Conservation (phyloP, 2,797 vertebrate species). For the Melanogrammus aeglefinus region DNA sequence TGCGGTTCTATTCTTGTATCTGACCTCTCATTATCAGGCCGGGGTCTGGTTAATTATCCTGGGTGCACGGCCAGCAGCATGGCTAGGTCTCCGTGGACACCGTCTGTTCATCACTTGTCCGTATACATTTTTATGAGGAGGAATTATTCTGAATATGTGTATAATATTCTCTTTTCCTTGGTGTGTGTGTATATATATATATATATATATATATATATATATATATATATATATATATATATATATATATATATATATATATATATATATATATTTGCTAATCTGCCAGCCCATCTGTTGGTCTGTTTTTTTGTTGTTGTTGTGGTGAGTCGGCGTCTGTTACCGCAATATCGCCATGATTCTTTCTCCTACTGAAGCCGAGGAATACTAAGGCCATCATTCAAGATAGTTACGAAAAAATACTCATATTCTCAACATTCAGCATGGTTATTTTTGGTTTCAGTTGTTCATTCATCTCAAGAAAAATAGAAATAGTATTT, state of each 20-base stretch:
- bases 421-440: not conserved
- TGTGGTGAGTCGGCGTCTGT: not conserved
- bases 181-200: not conserved
- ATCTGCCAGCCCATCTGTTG: conserved; percentile 44
- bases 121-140: conserved; percentile 53
- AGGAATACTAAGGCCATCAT: not conserved
- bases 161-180: conserved; percentile 14
- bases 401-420: not conserved
- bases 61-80: conserved; percentile 51
- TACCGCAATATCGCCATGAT: not conserved
- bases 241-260: too few species aligned
- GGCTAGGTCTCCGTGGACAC: conserved; percentile 46
- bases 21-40: conserved; percentile 70
- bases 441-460: not conserved
- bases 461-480: not conserved
- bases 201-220: not conserved
- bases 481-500: not conserved
- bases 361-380: not conserved
- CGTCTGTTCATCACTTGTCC: conserved; percentile 54
- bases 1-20: conserved; percentile 60
- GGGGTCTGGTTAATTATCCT: conserved; percentile 55
- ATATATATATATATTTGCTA: conserved; percentile 49
- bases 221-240: not conserved
- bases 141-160: conserved; percentile 57
- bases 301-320: not conserved